Evolutionary conservation across 2,888 invertebrate genomes (phyloP), one percentile per base, ranked within the genome.

Genomic region (Nasonovia ribisnigri): DNA sequence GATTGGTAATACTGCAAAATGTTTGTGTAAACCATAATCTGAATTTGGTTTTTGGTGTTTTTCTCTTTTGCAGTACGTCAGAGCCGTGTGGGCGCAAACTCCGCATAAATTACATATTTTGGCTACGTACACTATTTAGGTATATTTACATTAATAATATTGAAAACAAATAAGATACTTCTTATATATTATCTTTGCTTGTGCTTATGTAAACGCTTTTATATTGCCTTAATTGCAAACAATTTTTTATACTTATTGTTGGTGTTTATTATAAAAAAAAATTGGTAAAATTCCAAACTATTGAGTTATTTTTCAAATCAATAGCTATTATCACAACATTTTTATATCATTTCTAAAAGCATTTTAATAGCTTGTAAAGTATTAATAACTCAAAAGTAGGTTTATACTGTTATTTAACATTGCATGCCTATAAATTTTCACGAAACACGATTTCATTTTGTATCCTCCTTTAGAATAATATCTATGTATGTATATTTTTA

Each of bases 51-150:
- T 92, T 94, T 93, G 92, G 90, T 94, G 91, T 94, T 94, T 88
- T 84, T 94, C 94, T 95, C 94, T 95, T 97, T 97, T 97, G 96
- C 98, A 98, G 98, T 98, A 98, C 98, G 98, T 97, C 98, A 98
- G 97, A 97, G 97, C 97, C 98, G 98, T 96, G 97, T 98, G 93
- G 97, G 98, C 97, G 97, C 97, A 98, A 97, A 97, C 97, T 93
- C 93, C 90, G 86, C 90, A 93, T 93, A 93, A 93, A 93, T 93
- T 93, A 86, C 93, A 90, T 93, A 90, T 86, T 93, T 86, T 90
- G 93, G 90, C 90, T 93, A 67, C 93, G 48, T 90, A 93, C 90
- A 93, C 84, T 93, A 93, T 90, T 93, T 93, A 93, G 93, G 93
- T 93, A 93, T 93, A 93, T 67, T 93, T 90, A 87, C 67, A 90